Evolutionary conservation across 1,140 invertebrate species (phyloP), one percentile per base, ranked within the genome.

Genomic region (Drosophila ambigua): DNA sequence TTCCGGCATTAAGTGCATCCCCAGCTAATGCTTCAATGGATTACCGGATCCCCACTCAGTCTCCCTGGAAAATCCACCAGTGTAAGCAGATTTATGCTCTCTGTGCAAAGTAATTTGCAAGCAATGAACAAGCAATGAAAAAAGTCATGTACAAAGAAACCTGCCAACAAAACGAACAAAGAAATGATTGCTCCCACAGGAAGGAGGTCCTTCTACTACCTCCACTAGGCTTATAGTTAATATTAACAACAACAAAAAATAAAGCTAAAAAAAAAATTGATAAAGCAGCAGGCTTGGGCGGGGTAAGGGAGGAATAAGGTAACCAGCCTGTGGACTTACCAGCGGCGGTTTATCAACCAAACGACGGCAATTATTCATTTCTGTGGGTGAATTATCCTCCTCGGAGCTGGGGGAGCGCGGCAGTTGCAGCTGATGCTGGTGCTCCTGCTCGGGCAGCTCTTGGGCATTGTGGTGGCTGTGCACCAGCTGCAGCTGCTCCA

Each of bases 301-400:
- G 9, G 2, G 20, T 20, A 20, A 1, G 20, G 20, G 20, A 20
- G 20, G 43, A 16, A 9, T 28, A 24, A 24, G 23, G 23, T 4
- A 24, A 24, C 23, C 2, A 24, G 3, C 2, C 23, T 39, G 35
- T 13, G 72, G 41, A 76, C 81, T 88, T 93, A 97, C 96, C 78
- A 97, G 93, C 11, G 96, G 96, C 28, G 96, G 96, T 91, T 97
- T 96, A 92, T 97, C 96, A 43, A 92, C 91, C 72, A 97, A 94
- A 77, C 95, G 93, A 91, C 96, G 95, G 92, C 96, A 97, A 78
- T 96, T 96, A 93, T 97, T 97, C 73, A 97, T 93, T 92, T 97
- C 96, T 46, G 96, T 97, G n/a, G 96, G 96, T 24, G 96, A 97
- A 92, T 96, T 96, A 89, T 96, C 96, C 92, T 97, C 96, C 90